Percentiles rank a stretch among this genome's conserved stretches.
These are phyloP conservation scores for Arvicanthis niloticus DNA, from an alignment of 2,113 vertebrate species.

Conservation along the genomic window DNA sequence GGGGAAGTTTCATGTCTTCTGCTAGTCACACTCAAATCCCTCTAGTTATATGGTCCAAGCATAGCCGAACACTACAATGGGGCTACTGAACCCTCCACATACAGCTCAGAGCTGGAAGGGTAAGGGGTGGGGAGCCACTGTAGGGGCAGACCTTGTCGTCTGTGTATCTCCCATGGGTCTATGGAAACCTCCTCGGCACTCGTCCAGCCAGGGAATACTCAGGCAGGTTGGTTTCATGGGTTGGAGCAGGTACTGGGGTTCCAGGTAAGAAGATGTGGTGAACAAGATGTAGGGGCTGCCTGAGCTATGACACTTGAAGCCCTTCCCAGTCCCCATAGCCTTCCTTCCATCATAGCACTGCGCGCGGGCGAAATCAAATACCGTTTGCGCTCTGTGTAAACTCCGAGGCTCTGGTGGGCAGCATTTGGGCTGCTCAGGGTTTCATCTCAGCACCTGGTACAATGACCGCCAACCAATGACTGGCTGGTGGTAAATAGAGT, in stretches of 20 bases:
- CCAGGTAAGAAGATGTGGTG: not conserved
- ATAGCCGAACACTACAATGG: not conserved
- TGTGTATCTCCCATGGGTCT: accelerated
- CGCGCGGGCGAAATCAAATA: not conserved
- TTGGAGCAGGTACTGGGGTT: not conserved
- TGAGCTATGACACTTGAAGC: not conserved
- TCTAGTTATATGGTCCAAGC: not conserved
- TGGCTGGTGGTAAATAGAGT: accelerated
- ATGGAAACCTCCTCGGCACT: not conserved
- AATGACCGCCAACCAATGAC: not conserved
- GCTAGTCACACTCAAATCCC: not conserved
- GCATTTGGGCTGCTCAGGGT: no score
- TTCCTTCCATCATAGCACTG: not conserved
- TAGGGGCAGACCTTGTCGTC: no score
- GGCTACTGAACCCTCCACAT: accelerated
- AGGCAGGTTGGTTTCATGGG: not conserved
- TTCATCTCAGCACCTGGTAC: not conserved
- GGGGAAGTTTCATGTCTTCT: not conserved
- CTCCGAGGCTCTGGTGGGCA: not conserved
- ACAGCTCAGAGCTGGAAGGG: no score
- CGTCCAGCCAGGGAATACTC: not conserved
- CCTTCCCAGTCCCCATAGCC: not conserved
- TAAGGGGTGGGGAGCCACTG: not conserved
- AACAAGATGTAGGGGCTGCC: not conserved
- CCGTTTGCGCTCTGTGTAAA: not conserved